These are phyloP conservation scores for Meteorus colon DNA, from an alignment of 2,888 invertebrate species.

Conservation along the genomic window DNA sequence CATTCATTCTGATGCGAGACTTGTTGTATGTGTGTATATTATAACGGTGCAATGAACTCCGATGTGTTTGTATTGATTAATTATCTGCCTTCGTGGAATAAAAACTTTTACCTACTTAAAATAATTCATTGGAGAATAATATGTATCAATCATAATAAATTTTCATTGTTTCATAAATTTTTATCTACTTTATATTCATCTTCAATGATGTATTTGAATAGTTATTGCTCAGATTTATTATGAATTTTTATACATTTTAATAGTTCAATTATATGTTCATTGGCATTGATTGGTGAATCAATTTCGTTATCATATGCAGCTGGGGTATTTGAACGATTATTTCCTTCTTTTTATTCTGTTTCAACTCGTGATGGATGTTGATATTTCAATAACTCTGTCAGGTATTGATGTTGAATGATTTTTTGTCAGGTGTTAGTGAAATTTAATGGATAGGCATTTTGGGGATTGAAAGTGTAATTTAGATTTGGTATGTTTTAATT, in stretches of 20 bases:
- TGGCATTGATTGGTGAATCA: too few relatives aligned
- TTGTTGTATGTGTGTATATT: not conserved
- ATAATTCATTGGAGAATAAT: not conserved
- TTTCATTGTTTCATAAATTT: not conserved
- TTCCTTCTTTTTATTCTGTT: too few relatives aligned
- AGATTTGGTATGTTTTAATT: not conserved
- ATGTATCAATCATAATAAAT: not conserved
- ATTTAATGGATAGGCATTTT: too few relatives aligned
- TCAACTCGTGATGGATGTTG: too few relatives aligned
- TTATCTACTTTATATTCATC: not conserved
- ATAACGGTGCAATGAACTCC: constrained; percentile 51
- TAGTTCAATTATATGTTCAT: too few relatives aligned
- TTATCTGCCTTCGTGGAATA: constrained; percentile 51
- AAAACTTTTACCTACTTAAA: constrained; percentile 24
- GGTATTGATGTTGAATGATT: too few relatives aligned
- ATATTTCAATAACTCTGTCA: too few relatives aligned
- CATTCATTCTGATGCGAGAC: constrained; percentile 29
- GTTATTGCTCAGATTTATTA: too few relatives aligned
- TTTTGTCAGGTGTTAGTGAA: too few relatives aligned
- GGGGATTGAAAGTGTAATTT: not conserved
- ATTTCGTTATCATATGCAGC: not conserved
- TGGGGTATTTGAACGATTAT: too few relatives aligned
- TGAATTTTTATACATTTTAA: too few relatives aligned
- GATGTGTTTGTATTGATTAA: constrained; percentile 52
- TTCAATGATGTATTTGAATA: too few relatives aligned